Evolutionary conservation across 2,888 invertebrate species (phyloP), one percentile per base, ranked within the genome.

Genomic region (Pemphredon lugubris): DNA sequence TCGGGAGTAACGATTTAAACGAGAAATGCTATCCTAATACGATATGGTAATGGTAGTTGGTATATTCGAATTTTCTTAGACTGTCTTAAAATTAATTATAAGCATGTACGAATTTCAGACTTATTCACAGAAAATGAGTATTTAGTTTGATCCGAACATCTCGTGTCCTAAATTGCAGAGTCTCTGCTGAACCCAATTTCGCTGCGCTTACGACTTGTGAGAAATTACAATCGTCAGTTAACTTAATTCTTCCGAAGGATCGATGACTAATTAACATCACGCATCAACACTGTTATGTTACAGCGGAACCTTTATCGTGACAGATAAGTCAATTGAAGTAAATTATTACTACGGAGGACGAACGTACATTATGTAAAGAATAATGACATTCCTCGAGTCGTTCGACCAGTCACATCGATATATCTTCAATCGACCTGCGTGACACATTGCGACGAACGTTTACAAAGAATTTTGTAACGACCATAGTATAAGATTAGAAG

Each of bases 231-330:
- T 75, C 40, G 64, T 57, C 48, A 37, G 7, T 73, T 71, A 79
- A 80, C 70, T 77, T 78, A 75, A 73, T 60, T 48, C 37, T 59
- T 54, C 67, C 50, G 21, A 61, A 45, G 23, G 51, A 65, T 37
- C 44, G 40, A 72, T 71, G 51, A 82, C 64, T 78, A 82, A 60
- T 70, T 66, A 82, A 79, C 75, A 77, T 77, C 73, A 75, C 74
- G 67, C 53, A 54, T 76, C 64, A 73, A 75, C 69, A 58, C 63
- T 68, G 50, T 67, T 69, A 68, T 64, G 53, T 74, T 57, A 63
- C 51, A 55, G 60, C 44, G 40, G 57, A 59, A 64, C 6, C 26
- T 13, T 30, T 37, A 21, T 51, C 37, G 32, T n/a, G 14, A 14
- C 44, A 61, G 42, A 34, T 61, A 44, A 65, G 37, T 61, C 34